Percentiles rank a stretch among this genome's conserved stretches.
Evolutionary conservation across 2,113 vertebrate genomes (phyloP).

Genomic region (Pelmatolapia mariae): DNA sequence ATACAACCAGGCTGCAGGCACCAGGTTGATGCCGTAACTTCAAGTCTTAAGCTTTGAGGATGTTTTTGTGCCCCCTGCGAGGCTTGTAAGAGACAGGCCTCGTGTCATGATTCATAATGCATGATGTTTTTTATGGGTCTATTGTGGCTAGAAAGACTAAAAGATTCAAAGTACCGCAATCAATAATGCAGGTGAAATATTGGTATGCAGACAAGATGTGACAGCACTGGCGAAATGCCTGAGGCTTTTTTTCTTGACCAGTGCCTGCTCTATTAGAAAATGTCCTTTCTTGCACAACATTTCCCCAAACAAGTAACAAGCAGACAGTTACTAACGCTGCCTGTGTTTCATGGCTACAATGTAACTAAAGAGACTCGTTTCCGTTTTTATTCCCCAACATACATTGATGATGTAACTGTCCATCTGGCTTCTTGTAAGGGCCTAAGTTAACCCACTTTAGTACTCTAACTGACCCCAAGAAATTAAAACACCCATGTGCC

Average conservation of each 20-base stretch:
- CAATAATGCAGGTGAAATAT: constrained; percentile 64
- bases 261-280: constrained; percentile 3
- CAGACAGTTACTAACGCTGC: background rate
- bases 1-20: background rate
- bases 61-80: constrained; percentile 28
- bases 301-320: background rate
- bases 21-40: background rate
- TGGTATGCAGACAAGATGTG: constrained; percentile 38
- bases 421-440: constrained; percentile 16
- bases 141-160: constrained; percentile 22
- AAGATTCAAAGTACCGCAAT: constrained; percentile 32
- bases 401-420: constrained; percentile 35
- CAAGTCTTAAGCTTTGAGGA: background rate
- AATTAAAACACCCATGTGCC: background rate
- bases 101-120: constrained; percentile 48
- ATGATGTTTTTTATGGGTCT: constrained; percentile 23
- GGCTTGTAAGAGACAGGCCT: background rate
- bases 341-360: background rate
- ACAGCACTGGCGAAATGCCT: constrained; percentile 25
- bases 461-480: constrained; percentile 26
- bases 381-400: constrained; percentile 10
- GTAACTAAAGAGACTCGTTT: background rate
- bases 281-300: background rate
- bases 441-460: background rate
- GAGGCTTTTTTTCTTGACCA: background rate